Base-by-base conservation (phyloP, 2,888 invertebrate species). In the Chloroclystis v-ata region DNA sequence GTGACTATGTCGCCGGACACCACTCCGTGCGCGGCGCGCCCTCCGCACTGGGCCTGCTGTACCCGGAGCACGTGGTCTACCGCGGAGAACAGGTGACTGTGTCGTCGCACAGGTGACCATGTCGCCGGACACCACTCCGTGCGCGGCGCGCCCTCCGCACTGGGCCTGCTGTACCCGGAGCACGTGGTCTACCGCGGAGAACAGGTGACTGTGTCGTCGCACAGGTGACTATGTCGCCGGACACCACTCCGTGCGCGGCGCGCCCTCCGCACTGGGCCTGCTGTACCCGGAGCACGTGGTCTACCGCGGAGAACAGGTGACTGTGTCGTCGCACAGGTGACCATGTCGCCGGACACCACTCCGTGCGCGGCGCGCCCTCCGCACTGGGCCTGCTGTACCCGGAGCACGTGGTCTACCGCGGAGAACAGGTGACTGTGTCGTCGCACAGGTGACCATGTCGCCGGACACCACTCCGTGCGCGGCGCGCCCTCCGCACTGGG, bases 31-130 rank as follows among this genome's bases (percentile, higher is more conserved):
- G 2, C 26, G 26, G 26, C 26, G 9, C 26, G 26, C 26, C 26
- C 26, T 8, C 26, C 5, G 5, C 26, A 1, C 5, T 2, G 5
- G 26, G 26, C 26, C 0, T 24, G 9, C 28, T 13, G 7, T 33
- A 28, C 28, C 28, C 28, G n/a, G 28, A 29, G 11, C 28, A 39
- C 16, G 29, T 39, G 2, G 39, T 39, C 6, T 29, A 29, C 20
- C 14, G 28, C 4, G 28, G 37, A 1, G 28, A 38, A 14, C 26
- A 28, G 26, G 37, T 26, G n/a, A n/a, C n/a, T n/a, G 12, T 20
- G 20, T 20, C 20, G 20, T 20, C 20, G 20, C 3, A 20, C 20
- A 26, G 3, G 1, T 26, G 26, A 2, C 26, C 26, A 26, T 8
- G 9, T 9, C 26, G 5, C 26, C 26, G 26, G 26, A 3, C 26